Conservation (phyloP, 2,113 vertebrate species). For the Otus sunia region DNA sequence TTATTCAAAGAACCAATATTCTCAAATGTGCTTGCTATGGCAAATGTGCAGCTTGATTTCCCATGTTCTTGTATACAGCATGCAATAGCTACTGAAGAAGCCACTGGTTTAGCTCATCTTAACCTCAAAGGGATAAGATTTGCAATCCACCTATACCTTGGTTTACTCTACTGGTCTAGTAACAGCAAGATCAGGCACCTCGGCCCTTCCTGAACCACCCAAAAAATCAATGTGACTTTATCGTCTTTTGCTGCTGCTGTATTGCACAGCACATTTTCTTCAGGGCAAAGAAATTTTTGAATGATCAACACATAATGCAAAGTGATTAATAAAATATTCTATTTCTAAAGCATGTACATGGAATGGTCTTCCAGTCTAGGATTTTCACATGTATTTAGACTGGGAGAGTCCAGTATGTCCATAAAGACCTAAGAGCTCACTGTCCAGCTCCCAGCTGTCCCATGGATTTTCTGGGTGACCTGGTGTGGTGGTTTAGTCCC, state of each 20-base stretch:
- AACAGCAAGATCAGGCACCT: background rate
- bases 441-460: background rate
- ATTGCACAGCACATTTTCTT: background rate
- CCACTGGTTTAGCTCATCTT: background rate
- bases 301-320: background rate
- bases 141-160: background rate
- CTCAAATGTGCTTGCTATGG: background rate
- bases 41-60: background rate
- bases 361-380: background rate
- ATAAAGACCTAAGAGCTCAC: background rate
- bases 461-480: background rate
- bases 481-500: no score
- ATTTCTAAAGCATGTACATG: background rate
- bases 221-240: background rate
- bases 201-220: background rate
- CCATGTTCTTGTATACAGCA: rapidly evolving
- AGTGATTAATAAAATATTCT: background rate
- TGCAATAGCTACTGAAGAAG: background rate
- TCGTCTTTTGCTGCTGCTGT: background rate
- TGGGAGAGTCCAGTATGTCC: background rate
- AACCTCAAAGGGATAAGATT: background rate
- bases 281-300: background rate
- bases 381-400: background rate
- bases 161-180: background rate
- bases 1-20: background rate